phyloP scores from a whole-genome alignment of 2,888 invertebrate species.

The Phytoseiulus persimilis region DNA sequence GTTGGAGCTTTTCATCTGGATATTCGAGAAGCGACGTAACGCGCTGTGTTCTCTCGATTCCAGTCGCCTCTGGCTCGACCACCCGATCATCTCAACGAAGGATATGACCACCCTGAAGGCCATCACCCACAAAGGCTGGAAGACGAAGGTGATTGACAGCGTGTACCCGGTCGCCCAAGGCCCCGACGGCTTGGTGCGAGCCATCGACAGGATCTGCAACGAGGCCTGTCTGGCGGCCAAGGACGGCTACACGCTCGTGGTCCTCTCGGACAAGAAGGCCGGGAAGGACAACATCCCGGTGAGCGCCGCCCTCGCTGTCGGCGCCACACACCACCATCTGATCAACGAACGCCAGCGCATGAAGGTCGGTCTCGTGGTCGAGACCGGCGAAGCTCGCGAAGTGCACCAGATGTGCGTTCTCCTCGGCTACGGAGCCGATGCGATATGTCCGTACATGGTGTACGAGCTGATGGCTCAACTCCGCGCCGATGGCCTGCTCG shows the following conservation, averaged over 20 bases:
- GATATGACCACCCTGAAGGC: conserved; percentile 79
- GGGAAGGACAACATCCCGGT: conserved; percentile 53
- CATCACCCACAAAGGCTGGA: conserved; percentile 79
- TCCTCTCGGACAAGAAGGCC: conserved; percentile 67
- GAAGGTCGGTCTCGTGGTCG: conserved; percentile 88
- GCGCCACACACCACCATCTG: conserved; percentile 88
- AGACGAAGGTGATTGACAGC: conserved; percentile 74
- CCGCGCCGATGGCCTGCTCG: conserved; percentile 74
- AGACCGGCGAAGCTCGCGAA: conserved; percentile 83
- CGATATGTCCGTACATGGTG: conserved; percentile 91
- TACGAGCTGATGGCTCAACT: conserved; percentile 83
- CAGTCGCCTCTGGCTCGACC: conserved; percentile 72
- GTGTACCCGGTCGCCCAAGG: conserved; percentile 67
- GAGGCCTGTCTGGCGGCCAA: conserved; percentile 72
- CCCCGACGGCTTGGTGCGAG: conserved; percentile 63
- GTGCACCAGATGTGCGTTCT: conserved; percentile 93
- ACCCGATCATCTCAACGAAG: conserved; percentile 83
- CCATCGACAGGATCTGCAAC: conserved; percentile 68
- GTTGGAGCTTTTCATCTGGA: too few species aligned
- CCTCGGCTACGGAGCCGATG: conserved; percentile 93
- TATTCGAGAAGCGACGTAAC: too few species aligned
- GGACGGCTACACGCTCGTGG: conserved; percentile 69
- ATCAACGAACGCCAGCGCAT: conserved; percentile 88
- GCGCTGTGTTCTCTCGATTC: not conserved
- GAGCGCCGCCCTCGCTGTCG: conserved; percentile 73